A percentile compares a stretch with the other conserved stretches of the same genome.
Evolutionary conservation across 2,113 vertebrate species (phyloP).

Genomic region (Paraplagusia blochii): DNA sequence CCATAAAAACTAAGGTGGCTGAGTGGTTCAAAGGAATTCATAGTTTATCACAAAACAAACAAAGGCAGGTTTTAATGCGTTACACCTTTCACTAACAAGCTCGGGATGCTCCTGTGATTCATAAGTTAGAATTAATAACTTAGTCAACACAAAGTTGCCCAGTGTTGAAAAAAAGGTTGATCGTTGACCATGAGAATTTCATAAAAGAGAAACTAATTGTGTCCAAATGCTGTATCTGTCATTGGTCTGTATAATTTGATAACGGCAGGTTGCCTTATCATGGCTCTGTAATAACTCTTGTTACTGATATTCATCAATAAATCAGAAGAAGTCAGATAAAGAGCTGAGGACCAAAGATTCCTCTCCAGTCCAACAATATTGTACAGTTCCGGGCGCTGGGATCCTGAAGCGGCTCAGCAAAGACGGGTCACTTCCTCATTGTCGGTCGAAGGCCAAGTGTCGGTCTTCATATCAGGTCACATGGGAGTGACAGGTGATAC

Average conservation of each 20-base stretch:
- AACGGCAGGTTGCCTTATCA: too few species aligned
- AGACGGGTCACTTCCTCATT: conserved; percentile 23
- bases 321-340: background rate
- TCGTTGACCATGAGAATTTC: conserved; percentile 7
- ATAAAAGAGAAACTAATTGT: conserved; percentile 28
- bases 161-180: background rate
- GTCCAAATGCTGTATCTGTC: conserved; percentile 8
- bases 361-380: background rate
- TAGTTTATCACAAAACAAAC: too few species aligned
- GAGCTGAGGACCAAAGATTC: background rate
- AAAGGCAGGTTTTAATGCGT: too few species aligned
- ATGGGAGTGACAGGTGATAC: conserved; percentile 58
- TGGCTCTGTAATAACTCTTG: too few species aligned
- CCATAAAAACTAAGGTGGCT: too few species aligned
- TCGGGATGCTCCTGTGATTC: background rate
- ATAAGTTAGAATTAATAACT: background rate
- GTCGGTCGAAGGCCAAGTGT: conserved; percentile 2
- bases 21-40: too few species aligned
- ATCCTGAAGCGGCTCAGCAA: background rate
- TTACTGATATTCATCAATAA: too few species aligned
- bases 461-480: conserved; percentile 62
- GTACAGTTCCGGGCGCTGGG: conserved; percentile 7
- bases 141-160: too few species aligned
- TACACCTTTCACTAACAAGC: background rate
- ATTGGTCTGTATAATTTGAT: conserved; percentile 10